phyloP scores from a whole-genome alignment of 2,888 invertebrate species.

The Ormyrus rosae region DNA sequence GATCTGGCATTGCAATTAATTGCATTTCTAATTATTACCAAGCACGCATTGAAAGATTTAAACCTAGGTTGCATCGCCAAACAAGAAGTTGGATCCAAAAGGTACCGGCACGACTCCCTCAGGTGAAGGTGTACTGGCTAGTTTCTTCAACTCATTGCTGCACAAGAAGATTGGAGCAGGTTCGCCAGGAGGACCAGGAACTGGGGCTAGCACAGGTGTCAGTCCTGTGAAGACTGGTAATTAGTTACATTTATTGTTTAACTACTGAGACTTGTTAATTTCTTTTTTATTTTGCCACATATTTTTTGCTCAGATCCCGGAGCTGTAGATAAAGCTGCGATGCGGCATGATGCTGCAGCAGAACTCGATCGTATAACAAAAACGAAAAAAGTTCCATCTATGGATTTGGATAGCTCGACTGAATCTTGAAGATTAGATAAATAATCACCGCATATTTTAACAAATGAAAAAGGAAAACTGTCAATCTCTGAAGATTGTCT shows the following conservation, averaged over 20 bases:
- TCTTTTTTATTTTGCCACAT: slow-evolving; percentile 8
- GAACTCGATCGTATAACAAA: slow-evolving; percentile 93
- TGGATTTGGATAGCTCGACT: slow-evolving; percentile 69
- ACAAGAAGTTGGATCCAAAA: slow-evolving; percentile 80
- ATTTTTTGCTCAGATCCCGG: slow-evolving; percentile 57
- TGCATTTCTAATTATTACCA: slow-evolving; percentile 52
- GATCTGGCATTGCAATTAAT: slow-evolving; percentile 59
- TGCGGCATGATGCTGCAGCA: slow-evolving; percentile 93
- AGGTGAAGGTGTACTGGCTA: slow-evolving; percentile 95
- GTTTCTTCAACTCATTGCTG: slow-evolving; percentile 98
- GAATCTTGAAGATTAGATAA: slow-evolving; percentile 64
- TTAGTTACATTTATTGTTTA: background rate
- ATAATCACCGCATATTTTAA: slow-evolving; percentile 28
- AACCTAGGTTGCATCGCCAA: slow-evolving; percentile 79
- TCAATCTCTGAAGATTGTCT: slow-evolving; percentile 36
- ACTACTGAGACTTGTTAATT: background rate
- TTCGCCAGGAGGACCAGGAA: slow-evolving; percentile 75
- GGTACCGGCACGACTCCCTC: slow-evolving; percentile 82
- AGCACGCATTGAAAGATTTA: slow-evolving; percentile 59
- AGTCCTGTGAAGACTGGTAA: slow-evolving; percentile 63
- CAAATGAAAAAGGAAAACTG: slow-evolving; percentile 26
- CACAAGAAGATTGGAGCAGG: slow-evolving; percentile 89
- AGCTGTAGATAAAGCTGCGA: slow-evolving; percentile 83
- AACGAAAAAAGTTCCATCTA: slow-evolving; percentile 79
- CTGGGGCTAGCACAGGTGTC: slow-evolving; percentile 74